Conservation (phyloP, 2,797 vertebrate genomes). For the Serranus cabrilla region DNA sequence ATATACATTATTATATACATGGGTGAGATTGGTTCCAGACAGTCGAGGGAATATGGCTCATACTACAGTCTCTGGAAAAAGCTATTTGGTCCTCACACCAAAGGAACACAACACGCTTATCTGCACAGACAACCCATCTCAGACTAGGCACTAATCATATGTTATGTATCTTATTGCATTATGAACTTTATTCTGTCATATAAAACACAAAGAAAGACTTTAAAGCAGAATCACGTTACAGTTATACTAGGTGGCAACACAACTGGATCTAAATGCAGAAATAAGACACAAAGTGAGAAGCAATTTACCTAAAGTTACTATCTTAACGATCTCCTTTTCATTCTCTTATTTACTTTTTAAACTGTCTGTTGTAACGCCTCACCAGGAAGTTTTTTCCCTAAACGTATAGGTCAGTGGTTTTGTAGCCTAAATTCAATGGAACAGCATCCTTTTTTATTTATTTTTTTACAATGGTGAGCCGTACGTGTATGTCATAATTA, state of each 20-base stretch:
- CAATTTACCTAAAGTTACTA: neutral
- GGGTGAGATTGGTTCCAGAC: constrained; percentile 33
- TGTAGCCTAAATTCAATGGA: too few relatives aligned
- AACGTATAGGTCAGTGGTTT: too few relatives aligned
- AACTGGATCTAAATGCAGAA: neutral
- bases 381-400: too few relatives aligned
- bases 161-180: neutral
- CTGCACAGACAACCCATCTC: neutral
- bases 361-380: too few relatives aligned
- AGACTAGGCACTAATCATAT: neutral
- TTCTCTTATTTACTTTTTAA: too few relatives aligned
- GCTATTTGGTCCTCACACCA: neutral
- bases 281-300: neutral
- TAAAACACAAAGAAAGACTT: neutral
- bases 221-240: neutral
- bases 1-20: neutral
- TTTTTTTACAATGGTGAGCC: too few relatives aligned
- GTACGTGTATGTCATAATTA: too few relatives aligned
- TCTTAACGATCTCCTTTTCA: too few relatives aligned
- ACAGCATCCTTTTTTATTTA: too few relatives aligned
- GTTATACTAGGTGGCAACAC: neutral
- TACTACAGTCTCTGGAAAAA: neutral
- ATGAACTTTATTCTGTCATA: neutral
- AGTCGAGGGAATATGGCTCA: neutral
- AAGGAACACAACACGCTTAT: neutral